Percentiles rank a stretch among this genome's conserved stretches.
Conservation (phyloP, 2,888 invertebrate species). For the Hybos culiciformis region DNA sequence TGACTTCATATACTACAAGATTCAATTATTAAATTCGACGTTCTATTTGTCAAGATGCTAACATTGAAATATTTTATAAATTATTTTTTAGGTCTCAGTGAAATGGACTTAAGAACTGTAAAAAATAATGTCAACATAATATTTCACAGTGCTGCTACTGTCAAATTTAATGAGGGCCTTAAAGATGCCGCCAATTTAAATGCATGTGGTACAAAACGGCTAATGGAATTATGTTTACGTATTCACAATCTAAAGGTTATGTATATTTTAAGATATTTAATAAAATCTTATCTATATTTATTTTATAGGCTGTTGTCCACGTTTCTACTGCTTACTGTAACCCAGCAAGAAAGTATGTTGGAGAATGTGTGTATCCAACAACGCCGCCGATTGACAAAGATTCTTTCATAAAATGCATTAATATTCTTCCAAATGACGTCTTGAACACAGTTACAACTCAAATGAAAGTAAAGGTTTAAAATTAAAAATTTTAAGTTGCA, state of each 20-base stretch:
- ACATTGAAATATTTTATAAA: not conserved
- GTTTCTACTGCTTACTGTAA: constrained; percentile 96
- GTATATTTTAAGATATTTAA: not conserved
- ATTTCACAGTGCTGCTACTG: constrained; percentile 93
- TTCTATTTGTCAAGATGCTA: not conserved
- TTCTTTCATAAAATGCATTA: constrained; percentile 45
- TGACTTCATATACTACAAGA: too few relatives aligned
- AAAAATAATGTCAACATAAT: constrained; percentile 62
- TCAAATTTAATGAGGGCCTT: constrained; percentile 84
- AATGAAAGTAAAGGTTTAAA: constrained; percentile 38
- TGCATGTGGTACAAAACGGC: constrained; percentile 71
- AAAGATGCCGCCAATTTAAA: constrained; percentile 79
- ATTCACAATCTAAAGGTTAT: constrained; percentile 61
- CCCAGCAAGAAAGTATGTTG: constrained; percentile 66
- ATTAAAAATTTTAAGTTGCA: not conserved
- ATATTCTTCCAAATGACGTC: constrained; percentile 46
- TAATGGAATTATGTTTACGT: constrained; percentile 67
- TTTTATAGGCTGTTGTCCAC: constrained; percentile 59
- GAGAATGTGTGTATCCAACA: constrained; percentile 70
- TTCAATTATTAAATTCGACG: not conserved
- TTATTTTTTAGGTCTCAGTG: constrained; percentile 41
- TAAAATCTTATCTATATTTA: not conserved
- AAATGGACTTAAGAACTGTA: constrained; percentile 47
- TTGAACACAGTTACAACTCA: constrained; percentile 43
- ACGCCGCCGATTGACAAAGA: constrained; percentile 44